Evolutionary conservation across 2,797 vertebrate genomes (phyloP).

Genomic region (Halcyon smyrnensis): DNA sequence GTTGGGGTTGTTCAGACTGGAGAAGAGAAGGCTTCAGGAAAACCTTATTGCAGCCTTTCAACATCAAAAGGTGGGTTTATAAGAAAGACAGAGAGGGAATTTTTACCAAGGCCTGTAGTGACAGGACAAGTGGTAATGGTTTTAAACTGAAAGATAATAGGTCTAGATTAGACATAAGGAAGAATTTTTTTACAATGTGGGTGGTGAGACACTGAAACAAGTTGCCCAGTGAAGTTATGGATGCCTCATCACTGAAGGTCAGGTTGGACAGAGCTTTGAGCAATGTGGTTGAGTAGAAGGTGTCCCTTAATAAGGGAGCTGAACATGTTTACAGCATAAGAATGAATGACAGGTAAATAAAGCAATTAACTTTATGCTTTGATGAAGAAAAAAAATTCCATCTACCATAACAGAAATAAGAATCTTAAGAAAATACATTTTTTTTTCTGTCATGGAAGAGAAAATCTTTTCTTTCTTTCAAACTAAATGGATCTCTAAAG

Average conservation of each 20-base stretch:
- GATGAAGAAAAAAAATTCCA: not conserved
- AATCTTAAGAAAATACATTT: not conserved
- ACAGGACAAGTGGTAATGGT: not conserved
- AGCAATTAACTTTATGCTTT: not conserved
- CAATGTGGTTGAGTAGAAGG: not conserved
- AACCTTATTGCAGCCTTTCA: not conserved
- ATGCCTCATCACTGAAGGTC: not conserved
- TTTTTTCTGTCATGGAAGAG: not conserved
- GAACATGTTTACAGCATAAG: not conserved
- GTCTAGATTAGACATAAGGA: not conserved
- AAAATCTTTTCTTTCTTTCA: not conserved
- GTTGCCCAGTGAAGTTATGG: not conserved
- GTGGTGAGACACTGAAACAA: not conserved
- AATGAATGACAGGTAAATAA: not conserved
- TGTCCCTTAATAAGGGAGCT: not conserved
- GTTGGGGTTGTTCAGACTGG: not conserved
- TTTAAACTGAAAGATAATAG: not conserved
- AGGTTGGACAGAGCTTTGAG: not conserved
- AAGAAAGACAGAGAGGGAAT: not conserved
- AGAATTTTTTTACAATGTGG: not conserved
- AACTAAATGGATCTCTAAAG: not conserved
- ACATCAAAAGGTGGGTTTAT: not conserved
- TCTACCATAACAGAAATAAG: not conserved
- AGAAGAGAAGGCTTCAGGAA: not conserved
- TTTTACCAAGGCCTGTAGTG: not conserved